A percentile compares a stretch with the other conserved stretches of the same genome.
phyloP scores from a whole-genome alignment of 2,888 invertebrate genomes.

The Apoda limacodes region DNA sequence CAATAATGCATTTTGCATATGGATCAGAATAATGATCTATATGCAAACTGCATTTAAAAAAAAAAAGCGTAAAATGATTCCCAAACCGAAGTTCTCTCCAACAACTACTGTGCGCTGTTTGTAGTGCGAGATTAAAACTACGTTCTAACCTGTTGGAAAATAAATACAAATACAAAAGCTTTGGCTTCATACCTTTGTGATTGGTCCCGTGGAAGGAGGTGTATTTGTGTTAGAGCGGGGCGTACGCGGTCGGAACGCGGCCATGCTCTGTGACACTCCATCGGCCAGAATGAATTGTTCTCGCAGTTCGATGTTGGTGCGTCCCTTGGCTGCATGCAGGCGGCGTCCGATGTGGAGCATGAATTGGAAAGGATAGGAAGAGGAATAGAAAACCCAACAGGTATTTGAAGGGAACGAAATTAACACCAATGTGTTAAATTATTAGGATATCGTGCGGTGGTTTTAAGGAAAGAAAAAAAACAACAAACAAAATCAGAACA shows the following conservation, averaged over 20 bases:
- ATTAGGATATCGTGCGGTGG: slow-evolving; percentile 61
- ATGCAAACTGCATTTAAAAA: slow-evolving; percentile 55
- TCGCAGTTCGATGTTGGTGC: slow-evolving; percentile 99
- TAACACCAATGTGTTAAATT: slow-evolving; percentile 57
- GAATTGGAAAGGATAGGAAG: slow-evolving; percentile 36
- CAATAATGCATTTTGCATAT: slow-evolving; percentile 57
- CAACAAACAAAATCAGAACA: slow-evolving; percentile 68
- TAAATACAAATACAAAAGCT: slow-evolving; percentile 27
- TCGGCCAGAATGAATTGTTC: slow-evolving; percentile 99
- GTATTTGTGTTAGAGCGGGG: slow-evolving; percentile 82
- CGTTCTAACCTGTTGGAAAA: slow-evolving; percentile 46
- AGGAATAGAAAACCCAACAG: slow-evolving; percentile 54
- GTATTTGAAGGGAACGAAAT: slow-evolving; percentile 50
- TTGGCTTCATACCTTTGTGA: slow-evolving; percentile 87
- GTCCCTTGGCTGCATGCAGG: slow-evolving; percentile 93
- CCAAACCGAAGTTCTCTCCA: slow-evolving; percentile 65
- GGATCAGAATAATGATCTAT: slow-evolving; percentile 45
- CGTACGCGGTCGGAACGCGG: slow-evolving; percentile 96
- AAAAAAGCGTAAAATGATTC: slow-evolving; percentile 45
- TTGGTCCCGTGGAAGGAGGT: slow-evolving; percentile 84
- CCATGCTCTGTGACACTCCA: slow-evolving; percentile 99
- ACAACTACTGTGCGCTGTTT: slow-evolving; percentile 62
- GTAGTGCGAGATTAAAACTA: slow-evolving; percentile 58
- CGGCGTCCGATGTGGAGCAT: slow-evolving; percentile 63
- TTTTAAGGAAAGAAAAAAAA: slow-evolving; percentile 60